Conservation (phyloP, 92 coral and sea anemone genomes). For the Epizoanthus ramosus region DNA sequence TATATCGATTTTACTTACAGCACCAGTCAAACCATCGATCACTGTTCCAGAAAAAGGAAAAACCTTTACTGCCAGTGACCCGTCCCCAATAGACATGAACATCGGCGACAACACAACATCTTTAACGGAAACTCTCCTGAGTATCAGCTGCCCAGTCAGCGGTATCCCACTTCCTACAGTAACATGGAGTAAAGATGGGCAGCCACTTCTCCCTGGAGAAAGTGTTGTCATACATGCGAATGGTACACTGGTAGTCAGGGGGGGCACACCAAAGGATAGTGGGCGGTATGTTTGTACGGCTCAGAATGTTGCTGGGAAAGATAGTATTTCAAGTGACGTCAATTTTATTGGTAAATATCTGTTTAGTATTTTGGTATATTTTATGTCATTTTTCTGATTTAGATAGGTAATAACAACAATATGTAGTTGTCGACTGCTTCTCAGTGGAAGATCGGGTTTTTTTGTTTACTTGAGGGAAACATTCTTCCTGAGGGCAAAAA, state of each 20-base stretch:
- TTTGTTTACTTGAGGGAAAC: too few relatives aligned
- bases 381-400: too few relatives aligned
- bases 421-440: too few relatives aligned
- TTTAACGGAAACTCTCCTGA: conserved; percentile 36
- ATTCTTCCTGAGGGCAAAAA: too few relatives aligned
- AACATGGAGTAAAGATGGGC: conserved; percentile 65
- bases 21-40: conserved; percentile 21
- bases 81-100: conserved; percentile 29
- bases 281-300: conserved; percentile 77
- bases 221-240: conserved; percentile 35
- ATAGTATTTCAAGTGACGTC: conserved; percentile 20
- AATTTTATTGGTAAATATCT: conserved; percentile 41
- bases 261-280: conserved; percentile 51
- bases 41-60: conserved; percentile 5
- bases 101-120: conserved; percentile 43
- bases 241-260: conserved; percentile 60
- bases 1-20: background rate
- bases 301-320: conserved; percentile 49
- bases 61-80: conserved; percentile 28
- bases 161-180: conserved; percentile 74
- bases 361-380: too few relatives aligned
- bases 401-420: too few relatives aligned
- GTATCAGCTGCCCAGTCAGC: conserved; percentile 27
- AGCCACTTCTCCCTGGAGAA: conserved; percentile 17
- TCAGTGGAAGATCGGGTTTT: too few relatives aligned